phyloP scores from a whole-genome alignment of 1,140 invertebrate species.

The Odontomachus brunneus region DNA sequence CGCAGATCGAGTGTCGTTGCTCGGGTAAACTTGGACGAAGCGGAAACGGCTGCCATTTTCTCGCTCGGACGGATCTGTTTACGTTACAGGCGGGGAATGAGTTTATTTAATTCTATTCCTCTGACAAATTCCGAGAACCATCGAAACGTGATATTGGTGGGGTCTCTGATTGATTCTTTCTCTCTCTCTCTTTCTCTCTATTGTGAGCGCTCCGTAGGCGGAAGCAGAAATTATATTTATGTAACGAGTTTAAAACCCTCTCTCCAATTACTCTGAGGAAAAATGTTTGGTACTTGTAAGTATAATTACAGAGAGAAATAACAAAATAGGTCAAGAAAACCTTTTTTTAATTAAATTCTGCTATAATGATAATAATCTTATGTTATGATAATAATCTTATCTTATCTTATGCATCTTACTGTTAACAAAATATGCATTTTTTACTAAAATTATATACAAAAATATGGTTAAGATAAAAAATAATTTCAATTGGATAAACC shows the following conservation, averaged over 20 bases:
- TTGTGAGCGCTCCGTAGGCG: neutral
- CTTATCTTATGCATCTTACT: too few species aligned
- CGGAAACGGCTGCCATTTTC: conserved; percentile 55
- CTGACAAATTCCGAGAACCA: conserved; percentile 38
- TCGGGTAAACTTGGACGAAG: conserved; percentile 17
- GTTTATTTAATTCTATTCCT: conserved; percentile 59
- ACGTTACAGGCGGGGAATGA: conserved; percentile 19
- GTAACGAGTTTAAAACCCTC: neutral
- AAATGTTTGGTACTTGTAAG: too few species aligned
- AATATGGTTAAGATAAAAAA: too few species aligned
- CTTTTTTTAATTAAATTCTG: too few species aligned
- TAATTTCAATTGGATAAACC: too few species aligned
- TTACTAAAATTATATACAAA: too few species aligned
- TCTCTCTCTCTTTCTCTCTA: conserved; percentile 4
- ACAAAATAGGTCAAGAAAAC: too few species aligned
- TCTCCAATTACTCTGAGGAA: too few species aligned
- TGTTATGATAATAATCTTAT: too few species aligned
- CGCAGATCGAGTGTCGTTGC: neutral
- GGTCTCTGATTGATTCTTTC: conserved; percentile 16
- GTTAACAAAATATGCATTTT: too few species aligned
- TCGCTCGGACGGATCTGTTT: conserved; percentile 43
- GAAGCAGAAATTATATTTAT: conserved; percentile 9
- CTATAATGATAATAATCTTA: too few species aligned
- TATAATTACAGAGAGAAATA: too few species aligned
- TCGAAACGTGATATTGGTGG: conserved; percentile 5